Conservation (phyloP, 2,888 invertebrate species). For the Perdita meconis region DNA sequence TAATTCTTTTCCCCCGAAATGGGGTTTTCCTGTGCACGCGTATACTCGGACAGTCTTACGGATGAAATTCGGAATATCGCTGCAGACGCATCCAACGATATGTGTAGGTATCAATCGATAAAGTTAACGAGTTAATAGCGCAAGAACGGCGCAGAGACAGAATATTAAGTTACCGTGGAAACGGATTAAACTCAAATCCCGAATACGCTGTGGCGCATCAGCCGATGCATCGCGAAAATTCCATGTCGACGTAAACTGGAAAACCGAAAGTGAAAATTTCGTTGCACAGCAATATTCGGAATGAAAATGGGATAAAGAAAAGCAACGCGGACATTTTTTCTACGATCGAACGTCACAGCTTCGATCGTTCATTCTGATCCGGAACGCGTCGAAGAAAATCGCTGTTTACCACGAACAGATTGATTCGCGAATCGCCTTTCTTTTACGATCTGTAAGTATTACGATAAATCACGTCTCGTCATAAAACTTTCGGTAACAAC, state of each 20-base stretch:
- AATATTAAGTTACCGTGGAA: slow-evolving; percentile 44
- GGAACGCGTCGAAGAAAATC: too few species aligned
- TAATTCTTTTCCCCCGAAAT: too few species aligned
- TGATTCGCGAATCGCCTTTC: neutral
- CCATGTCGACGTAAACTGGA: neutral
- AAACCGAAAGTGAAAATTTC: neutral
- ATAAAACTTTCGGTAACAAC: slow-evolving; percentile 11
- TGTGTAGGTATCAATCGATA: neutral
- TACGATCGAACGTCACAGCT: too few species aligned
- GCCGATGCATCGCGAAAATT: neutral
- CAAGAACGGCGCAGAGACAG: slow-evolving; percentile 2
- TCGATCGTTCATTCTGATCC: too few species aligned
- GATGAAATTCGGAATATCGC: too few species aligned
- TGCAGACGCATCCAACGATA: neutral
- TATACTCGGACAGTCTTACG: too few species aligned
- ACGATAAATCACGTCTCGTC: neutral
- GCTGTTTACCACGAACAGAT: too few species aligned
- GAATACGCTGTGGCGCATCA: slow-evolving; percentile 5
- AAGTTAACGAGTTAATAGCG: slow-evolving; percentile 13
- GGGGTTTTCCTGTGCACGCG: too few species aligned
- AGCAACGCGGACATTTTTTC: too few species aligned
- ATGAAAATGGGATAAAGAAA: too few species aligned
- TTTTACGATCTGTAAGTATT: too few species aligned
- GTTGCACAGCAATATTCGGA: too few species aligned
- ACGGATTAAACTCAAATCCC: slow-evolving; percentile 39